phyloP scores from a whole-genome alignment of 1,140 invertebrate species.

The Spodoptera litura region DNA sequence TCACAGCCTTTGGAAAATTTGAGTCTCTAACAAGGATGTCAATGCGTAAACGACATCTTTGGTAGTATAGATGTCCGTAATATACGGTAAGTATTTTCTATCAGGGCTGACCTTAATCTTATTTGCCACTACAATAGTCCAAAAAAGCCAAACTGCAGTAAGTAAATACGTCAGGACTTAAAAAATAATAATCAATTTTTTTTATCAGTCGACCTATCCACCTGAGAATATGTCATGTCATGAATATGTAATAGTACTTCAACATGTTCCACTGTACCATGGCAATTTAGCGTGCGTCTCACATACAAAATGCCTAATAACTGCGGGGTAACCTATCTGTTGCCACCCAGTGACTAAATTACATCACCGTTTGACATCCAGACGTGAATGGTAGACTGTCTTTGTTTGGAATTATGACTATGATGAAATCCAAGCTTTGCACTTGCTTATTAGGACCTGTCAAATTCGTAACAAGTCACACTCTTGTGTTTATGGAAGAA shows the following conservation, averaged over 20 bases:
- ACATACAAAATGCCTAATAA: constrained; percentile 77
- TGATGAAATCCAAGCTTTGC: neutral
- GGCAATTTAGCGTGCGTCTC: constrained; percentile 66
- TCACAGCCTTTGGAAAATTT: too few species aligned
- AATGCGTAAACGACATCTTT: too few species aligned
- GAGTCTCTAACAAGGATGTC: too few species aligned
- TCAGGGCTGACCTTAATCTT: too few species aligned
- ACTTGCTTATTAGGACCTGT: neutral
- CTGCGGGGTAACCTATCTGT: constrained; percentile 53
- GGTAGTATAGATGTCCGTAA: too few species aligned
- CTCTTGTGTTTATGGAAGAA: neutral
- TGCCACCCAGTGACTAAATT: constrained; percentile 51
- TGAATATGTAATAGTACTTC: neutral
- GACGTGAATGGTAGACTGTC: constrained; percentile 57
- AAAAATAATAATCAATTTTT: too few species aligned
- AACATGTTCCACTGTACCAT: constrained; percentile 29
- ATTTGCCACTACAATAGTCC: too few species aligned
- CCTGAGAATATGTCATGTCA: neutral
- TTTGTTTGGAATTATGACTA: neutral
- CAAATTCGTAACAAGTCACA: neutral
- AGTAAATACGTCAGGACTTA: too few species aligned
- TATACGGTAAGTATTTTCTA: too few species aligned
- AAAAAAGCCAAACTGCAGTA: too few species aligned
- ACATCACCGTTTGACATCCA: constrained; percentile 66
- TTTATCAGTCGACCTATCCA: too few species aligned